Conservation (phyloP, 2,113 vertebrate genomes). For the Syrrhaptes paradoxus region DNA sequence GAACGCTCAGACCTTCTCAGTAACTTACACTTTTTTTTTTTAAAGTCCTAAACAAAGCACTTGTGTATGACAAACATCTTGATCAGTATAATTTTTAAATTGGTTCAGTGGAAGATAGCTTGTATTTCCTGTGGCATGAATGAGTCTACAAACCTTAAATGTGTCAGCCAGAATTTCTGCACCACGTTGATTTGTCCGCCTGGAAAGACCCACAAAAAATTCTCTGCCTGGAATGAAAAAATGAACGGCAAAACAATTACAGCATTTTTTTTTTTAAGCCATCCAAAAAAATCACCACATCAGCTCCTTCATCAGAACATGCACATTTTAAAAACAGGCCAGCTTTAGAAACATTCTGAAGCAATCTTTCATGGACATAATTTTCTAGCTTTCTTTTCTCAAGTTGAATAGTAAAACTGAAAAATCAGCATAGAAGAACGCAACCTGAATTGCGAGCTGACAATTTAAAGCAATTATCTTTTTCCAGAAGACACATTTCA, state of each 20-base stretch:
- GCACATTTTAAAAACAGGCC: not conserved
- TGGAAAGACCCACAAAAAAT: constrained; percentile 98
- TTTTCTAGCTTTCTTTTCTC: not conserved
- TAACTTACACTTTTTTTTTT: not conserved
- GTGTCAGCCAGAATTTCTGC: constrained; percentile 96
- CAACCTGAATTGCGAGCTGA: not conserved
- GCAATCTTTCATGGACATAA: not conserved
- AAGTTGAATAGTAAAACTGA: not conserved
- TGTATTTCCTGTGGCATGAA: not conserved
- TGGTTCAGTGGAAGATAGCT: not conserved
- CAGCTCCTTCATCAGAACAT: not conserved
- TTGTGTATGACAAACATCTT: not conserved
- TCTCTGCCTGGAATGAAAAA: constrained; percentile 84
- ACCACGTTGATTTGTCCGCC: constrained; percentile 95
- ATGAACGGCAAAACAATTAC: not conserved
- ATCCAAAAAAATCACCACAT: not conserved
- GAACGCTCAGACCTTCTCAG: not conserved
- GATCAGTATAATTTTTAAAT: not conserved
- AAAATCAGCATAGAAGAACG: constrained; percentile 5
- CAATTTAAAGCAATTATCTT: constrained; percentile 18
- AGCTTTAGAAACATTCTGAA: not conserved
- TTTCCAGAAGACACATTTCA: not conserved
- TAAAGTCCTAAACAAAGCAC: not conserved
- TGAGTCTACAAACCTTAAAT: constrained; percentile 88
- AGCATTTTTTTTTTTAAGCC: not conserved